Base-by-base conservation (phyloP, 2,113 vertebrate species). In the Coreoperca whiteheadi region DNA sequence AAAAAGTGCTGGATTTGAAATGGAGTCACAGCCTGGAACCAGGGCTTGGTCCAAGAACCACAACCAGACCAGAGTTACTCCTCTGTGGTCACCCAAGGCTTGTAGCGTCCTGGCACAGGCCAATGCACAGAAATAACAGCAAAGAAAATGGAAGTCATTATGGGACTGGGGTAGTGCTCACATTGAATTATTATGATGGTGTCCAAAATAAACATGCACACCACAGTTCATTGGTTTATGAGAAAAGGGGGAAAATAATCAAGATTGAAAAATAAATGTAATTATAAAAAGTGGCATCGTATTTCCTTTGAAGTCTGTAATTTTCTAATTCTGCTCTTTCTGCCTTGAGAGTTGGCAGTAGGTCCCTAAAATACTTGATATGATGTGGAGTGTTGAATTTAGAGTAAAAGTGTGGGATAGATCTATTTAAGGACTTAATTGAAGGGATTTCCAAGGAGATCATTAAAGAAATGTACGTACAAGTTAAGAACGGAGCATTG, bases 71-170 rank as follows among this genome's bases (percentile, higher is more conserved):
- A 89, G 87, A 88, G 89, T 66, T 71, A 70, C 88, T 93, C 81
- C 85, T 87, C 85, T 92, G 91, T 74, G 93, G 92, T 90, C 86
- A 72, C 64, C 71, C 20, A 50, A 74, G 87, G 79, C 92, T 86
- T 87, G 90, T 90, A 83, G 80, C n/a, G 16, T 48, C 90, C 85
- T 91, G 91, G 91, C 87, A 88, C 56, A 46, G 83, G 28, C 78
- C 75, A 59, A 67, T 43, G 76, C 85, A 86, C 91, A 87, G 79
- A 94, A 94, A 94, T 93, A 95, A 93, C 92, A 90, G 87, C 81
- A 88, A 86, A 82, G 85, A 87, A 87, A 85, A 77, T 75, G 88
- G 82, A 91, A 92, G 89, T 86, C 88, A 89, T 93, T 91, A 89
- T 80, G 76, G 84, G 77, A 61, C 88, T 79, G 67, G 66, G 48